Base-by-base conservation (phyloP, 2,888 invertebrate genomes). In the Amblyjoppa proteus region DNA sequence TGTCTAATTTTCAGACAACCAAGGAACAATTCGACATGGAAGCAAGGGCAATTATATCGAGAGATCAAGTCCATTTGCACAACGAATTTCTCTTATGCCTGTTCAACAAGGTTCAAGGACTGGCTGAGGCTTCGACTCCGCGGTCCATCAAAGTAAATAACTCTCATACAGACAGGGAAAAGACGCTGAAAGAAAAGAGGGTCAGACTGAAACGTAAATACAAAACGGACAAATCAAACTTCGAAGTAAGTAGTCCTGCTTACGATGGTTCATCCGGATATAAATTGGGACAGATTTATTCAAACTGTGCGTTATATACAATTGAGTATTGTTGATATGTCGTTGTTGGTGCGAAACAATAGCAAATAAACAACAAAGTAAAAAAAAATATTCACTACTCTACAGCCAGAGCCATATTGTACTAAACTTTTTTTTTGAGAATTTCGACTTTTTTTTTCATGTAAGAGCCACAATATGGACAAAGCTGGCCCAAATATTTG, bases 21-120 rank as follows among this genome's bases (percentile, higher is more conserved):
- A 97, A 97, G 92, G 97, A 97, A 92, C 97, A 98, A 90, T 98
- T 98, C 92, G 98, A 98, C 90, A 93, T 94, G 16, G 97, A 97
- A 94, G 97, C 97, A 5, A 95, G 98, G 56, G 96, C 96, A 92
- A 94, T 98, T 20, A 94, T 98, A 86, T 95, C 95, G 9, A 94
- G 95, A 7, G 96, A 97, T 69, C 97, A 97, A 94, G 96, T 98
- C 41, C 97, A 96, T 92, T 95, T 97, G 77, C 98, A 98, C 93
- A 98, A 98, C 94, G 96, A 97, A 90, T 98, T 98, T 91, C 94
- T 98, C 7, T 93, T 97, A 25, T 97, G 98, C 0, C 95, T 98
- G 58, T 95, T 98, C 51, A 96, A 97, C 90, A 97, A 97, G 95
- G 97, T 97, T 71, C 95, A 95, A 83, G 94, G 94, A 58, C 91